phyloP scores from a whole-genome alignment of 2,888 invertebrate species.

The Cephonodes hylas region DNA sequence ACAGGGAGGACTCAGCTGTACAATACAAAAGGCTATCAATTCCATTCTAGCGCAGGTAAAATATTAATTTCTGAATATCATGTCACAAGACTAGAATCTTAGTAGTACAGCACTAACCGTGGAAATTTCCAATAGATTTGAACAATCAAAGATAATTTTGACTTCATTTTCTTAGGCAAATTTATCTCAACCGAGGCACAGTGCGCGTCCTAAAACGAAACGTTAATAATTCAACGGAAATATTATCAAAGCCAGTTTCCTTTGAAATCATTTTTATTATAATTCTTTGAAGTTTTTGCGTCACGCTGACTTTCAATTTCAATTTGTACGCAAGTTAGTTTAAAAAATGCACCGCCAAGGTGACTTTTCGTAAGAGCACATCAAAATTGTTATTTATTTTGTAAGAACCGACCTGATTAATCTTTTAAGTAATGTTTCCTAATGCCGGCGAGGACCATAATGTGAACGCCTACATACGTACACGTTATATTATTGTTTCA shows the following conservation, averaged over 20 bases:
- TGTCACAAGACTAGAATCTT: too few species aligned
- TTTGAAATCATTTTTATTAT: neutral
- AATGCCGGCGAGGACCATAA: constrained; percentile 10
- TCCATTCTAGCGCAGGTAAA: too few species aligned
- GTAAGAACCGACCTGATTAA: constrained; percentile 12
- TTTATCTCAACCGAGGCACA: too few species aligned
- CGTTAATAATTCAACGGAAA: too few species aligned
- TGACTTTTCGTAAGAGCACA: constrained; percentile 12
- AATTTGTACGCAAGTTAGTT: neutral
- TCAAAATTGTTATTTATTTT: constrained; percentile 12
- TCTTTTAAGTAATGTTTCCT: constrained; percentile 13
- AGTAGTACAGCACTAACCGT: too few species aligned
- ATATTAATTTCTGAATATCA: too few species aligned
- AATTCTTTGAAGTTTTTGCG: neutral
- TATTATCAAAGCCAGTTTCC: neutral
- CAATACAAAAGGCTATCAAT: too few species aligned
- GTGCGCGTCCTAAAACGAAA: too few species aligned
- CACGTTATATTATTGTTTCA: neutral
- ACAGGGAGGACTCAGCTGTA: too few species aligned
- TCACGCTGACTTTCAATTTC: neutral
- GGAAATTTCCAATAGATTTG: too few species aligned
- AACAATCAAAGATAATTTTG: too few species aligned
- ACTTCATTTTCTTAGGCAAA: too few species aligned
- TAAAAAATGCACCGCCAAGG: neutral
- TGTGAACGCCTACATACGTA: neutral